Conservation (phyloP, 2,888 invertebrate species). For the Heliothis peltigera region DNA sequence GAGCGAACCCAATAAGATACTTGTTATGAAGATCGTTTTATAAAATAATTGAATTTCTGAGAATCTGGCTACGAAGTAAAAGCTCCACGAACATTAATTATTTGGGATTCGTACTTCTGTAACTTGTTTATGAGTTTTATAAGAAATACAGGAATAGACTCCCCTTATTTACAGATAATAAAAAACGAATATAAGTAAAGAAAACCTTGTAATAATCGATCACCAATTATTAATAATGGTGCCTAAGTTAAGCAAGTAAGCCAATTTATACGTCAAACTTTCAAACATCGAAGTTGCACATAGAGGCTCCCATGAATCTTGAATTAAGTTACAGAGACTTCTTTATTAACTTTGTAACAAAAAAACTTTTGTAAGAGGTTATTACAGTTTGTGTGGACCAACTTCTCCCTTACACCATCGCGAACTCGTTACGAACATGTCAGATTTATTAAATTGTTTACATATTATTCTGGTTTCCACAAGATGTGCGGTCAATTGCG, state of each 20-base stretch:
- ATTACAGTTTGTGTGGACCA: constrained; percentile 58
- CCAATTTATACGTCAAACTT: constrained; percentile 64
- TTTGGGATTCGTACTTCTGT: constrained; percentile 18
- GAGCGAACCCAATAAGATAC: constrained; percentile 44
- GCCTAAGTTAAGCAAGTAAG: constrained; percentile 41
- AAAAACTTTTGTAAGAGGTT: constrained; percentile 61
- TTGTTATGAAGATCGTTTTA: constrained; percentile 44
- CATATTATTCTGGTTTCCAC: not conserved
- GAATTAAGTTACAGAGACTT: constrained; percentile 69
- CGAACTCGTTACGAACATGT: constrained; percentile 54
- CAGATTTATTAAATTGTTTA: constrained; percentile 54
- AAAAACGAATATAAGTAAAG: not conserved
- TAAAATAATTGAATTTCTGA: constrained; percentile 52
- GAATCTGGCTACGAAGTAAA: constrained; percentile 32
- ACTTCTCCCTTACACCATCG: constrained; percentile 55
- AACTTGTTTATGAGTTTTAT: constrained; percentile 17
- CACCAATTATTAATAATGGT: constrained; percentile 32
- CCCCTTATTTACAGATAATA: not conserved
- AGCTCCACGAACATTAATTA: constrained; percentile 33
- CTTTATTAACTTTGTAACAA: constrained; percentile 71
- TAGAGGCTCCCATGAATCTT: constrained; percentile 69
- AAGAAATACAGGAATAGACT: constrained; percentile 5
- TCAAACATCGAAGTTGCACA: constrained; percentile 57
- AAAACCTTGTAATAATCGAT: constrained; percentile 6
- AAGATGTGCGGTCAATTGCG: not conserved